Evolutionary conservation across 2,888 invertebrate species (phyloP).

Genomic region (Aricia artaxerxes): DNA sequence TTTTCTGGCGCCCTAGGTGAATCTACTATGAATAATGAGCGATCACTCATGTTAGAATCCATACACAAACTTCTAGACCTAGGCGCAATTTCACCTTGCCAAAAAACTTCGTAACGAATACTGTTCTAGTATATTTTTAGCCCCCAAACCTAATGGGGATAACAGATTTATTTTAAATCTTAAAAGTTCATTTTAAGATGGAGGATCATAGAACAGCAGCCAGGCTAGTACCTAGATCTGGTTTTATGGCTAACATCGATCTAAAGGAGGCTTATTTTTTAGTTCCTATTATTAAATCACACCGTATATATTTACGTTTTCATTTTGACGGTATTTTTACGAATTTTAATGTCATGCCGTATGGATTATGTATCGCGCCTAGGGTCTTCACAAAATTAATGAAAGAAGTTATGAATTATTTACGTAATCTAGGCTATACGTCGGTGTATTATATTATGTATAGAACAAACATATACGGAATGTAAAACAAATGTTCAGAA

Average conservation of each 20-base stretch:
- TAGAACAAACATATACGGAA: conserved; percentile 28
- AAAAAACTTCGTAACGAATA: no score
- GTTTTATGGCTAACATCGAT: conserved; percentile 35
- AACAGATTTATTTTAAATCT: conserved; percentile 15
- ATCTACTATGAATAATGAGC: no score
- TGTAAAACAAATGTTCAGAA: conserved; percentile 28
- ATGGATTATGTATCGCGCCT: conserved; percentile 20
- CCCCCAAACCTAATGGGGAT: no score
- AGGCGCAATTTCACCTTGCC: no score
- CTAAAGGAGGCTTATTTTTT: conserved; percentile 35
- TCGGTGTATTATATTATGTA: conserved; percentile 36
- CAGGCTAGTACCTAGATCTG: conserved; percentile 21
- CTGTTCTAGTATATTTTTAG: no score
- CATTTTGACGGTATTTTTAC: not conserved
- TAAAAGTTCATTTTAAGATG: conserved; percentile 36
- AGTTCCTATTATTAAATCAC: not conserved
- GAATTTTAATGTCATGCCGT: conserved; percentile 30
- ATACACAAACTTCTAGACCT: no score
- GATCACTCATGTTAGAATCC: no score
- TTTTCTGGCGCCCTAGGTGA: no score
- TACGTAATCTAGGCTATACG: conserved; percentile 32
- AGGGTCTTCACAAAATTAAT: conserved; percentile 30
- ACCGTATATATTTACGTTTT: not conserved
- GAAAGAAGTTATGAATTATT: conserved; percentile 27
- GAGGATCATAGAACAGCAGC: conserved; percentile 35